A percentile compares a stretch with the other conserved stretches of the same genome.
These are phyloP conservation scores for Leptoclinus maculatus DNA, from an alignment of 2,797 vertebrate species.

Conservation along the genomic window DNA sequence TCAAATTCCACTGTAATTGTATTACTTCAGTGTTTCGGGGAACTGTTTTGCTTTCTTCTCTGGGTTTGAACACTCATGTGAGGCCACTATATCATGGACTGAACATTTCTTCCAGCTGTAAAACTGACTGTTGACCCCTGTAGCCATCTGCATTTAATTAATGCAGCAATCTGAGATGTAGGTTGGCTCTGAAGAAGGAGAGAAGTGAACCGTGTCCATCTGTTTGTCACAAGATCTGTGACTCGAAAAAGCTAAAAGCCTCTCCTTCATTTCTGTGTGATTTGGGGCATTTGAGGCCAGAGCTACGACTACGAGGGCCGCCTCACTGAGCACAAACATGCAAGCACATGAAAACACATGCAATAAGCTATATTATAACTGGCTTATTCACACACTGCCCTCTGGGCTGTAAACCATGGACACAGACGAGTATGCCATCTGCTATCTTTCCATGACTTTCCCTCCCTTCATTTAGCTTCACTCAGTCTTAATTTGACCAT, in stretches of 20 bases:
- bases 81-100: conserved; percentile 18
- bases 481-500: conserved; percentile 25
- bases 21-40: conserved; percentile 21
- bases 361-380: conserved; percentile 23
- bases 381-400: conserved; percentile 35
- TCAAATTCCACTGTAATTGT: conserved; percentile 44
- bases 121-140: conserved; percentile 18
- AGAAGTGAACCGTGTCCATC: conserved; percentile 53
- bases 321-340: conserved; percentile 37
- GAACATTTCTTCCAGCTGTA: background rate
- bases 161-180: conserved; percentile 27
- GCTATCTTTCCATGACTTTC: conserved; percentile 47
- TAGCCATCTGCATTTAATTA: conserved; percentile 52
- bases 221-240: conserved; percentile 49
- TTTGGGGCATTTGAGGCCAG: conserved; percentile 32
- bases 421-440: conserved; percentile 66
- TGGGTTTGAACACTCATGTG: conserved; percentile 3
- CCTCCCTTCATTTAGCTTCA: conserved; percentile 32
- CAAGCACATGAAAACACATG: conserved; percentile 19
- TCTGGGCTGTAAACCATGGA: conserved; percentile 52
- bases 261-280: conserved; percentile 10
- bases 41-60: background rate
- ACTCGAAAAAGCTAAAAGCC: conserved; percentile 15
- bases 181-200: conserved; percentile 33
- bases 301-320: background rate